Percentiles rank a stretch among this genome's conserved stretches.
Conservation (phyloP, 2,113 vertebrate genomes). For the sheep (Ovis aries) region ARS-UI_Ramb_v3.0 NC_056067.1:27109001-27109500, state of each 20-base stretch:
- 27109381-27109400: too few relatives aligned
- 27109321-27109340: too few relatives aligned
- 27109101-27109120: background rate
- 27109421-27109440: too few relatives aligned
- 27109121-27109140: background rate
- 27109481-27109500: too few relatives aligned
- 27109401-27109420: accelerated
- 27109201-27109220: background rate
- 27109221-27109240: background rate
- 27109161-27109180: background rate
- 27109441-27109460: too few relatives aligned
- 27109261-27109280: background rate
- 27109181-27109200: background rate
- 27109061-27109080: background rate
- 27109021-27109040: background rate
- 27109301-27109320: background rate
- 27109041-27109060: background rate
- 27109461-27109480: too few relatives aligned
- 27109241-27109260: background rate
- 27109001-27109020: background rate
- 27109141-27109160: background rate
- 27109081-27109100: background rate
- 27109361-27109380: too few relatives aligned
- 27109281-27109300: background rate
- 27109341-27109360: accelerated